These are phyloP conservation scores for Pleuronectes platessa DNA, from an alignment of 2,113 vertebrate genomes.

Conservation along the genomic window DNA sequence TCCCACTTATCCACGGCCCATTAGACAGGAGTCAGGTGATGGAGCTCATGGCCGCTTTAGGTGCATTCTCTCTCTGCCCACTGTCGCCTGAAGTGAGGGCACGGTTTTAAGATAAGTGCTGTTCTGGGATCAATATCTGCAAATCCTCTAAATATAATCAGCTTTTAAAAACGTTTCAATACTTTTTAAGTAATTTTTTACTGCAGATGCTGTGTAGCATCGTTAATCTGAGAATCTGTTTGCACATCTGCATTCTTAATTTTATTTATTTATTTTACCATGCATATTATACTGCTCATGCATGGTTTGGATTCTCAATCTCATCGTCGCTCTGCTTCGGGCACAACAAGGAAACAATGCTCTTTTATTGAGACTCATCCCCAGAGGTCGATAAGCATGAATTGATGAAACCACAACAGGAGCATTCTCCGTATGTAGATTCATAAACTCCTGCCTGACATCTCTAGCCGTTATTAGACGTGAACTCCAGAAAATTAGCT, in stretches of 20 bases:
- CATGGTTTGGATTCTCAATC: not conserved
- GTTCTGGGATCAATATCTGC: too few species aligned
- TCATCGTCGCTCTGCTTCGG: not conserved
- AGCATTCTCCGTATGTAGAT: slow-evolving; percentile 6
- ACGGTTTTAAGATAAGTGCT: not conserved
- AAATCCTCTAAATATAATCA: too few species aligned
- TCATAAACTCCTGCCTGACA: not conserved
- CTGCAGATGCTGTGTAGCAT: too few species aligned
- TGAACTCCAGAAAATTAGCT: too few species aligned
- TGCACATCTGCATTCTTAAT: too few species aligned
- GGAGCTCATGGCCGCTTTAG: slow-evolving; percentile 38
- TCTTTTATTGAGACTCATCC: slow-evolving; percentile 3
- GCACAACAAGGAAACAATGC: slow-evolving; percentile 14
- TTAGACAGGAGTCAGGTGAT: slow-evolving; percentile 52
- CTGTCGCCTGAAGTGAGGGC: slow-evolving; percentile 30
- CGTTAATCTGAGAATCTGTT: too few species aligned
- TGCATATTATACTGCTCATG: not conserved
- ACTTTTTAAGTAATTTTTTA: too few species aligned
- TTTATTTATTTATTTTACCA: too few species aligned
- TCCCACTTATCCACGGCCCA: slow-evolving; percentile 50
- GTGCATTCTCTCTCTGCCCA: slow-evolving; percentile 31
- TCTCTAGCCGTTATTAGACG: not conserved
- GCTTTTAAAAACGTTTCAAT: too few species aligned
- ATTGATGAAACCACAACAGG: slow-evolving; percentile 25
- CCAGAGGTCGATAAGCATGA: slow-evolving; percentile 4